phyloP scores from a whole-genome alignment of 2,888 invertebrate genomes.

The Gryllus longicercus region DNA sequence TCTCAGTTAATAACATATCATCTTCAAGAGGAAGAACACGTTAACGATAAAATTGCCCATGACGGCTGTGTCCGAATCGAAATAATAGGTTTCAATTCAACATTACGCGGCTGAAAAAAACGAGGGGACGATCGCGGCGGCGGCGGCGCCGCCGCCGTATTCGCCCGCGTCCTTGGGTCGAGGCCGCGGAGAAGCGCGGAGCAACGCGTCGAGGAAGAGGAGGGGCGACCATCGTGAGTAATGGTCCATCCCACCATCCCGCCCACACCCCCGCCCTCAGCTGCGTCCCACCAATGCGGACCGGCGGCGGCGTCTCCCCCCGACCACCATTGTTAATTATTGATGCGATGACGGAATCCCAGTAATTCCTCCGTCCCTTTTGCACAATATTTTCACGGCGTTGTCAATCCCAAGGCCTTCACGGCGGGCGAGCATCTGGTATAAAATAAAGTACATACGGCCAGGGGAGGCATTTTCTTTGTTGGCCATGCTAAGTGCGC shows the following conservation, averaged over 20 bases:
- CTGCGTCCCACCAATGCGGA: background rate
- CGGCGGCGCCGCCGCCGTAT: background rate
- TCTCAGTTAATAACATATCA: background rate
- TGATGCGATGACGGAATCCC: too few species aligned
- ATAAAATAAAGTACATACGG: background rate
- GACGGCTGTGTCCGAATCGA: background rate
- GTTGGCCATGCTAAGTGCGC: background rate
- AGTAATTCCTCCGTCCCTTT: too few species aligned
- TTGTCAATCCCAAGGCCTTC: background rate
- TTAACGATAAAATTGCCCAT: background rate
- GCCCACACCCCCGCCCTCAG: background rate
- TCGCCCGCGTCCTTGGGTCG: background rate
- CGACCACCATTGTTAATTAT: too few species aligned
- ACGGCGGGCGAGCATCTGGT: conserved; percentile 6
- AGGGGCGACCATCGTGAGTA: background rate
- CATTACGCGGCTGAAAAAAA: background rate
- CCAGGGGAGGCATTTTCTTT: background rate
- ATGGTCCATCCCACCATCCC: background rate
- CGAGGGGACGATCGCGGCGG: background rate
- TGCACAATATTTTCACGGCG: too few species aligned
- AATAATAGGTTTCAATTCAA: conserved; percentile 8
- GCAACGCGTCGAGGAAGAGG: background rate
- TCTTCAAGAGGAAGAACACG: background rate
- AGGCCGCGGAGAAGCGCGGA: background rate
- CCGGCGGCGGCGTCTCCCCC: too few species aligned